Percentiles rank a stretch among this genome's conserved stretches.
phyloP scores from a whole-genome alignment of 2,797 vertebrate species.

The Protonibea diacanthus region DNA sequence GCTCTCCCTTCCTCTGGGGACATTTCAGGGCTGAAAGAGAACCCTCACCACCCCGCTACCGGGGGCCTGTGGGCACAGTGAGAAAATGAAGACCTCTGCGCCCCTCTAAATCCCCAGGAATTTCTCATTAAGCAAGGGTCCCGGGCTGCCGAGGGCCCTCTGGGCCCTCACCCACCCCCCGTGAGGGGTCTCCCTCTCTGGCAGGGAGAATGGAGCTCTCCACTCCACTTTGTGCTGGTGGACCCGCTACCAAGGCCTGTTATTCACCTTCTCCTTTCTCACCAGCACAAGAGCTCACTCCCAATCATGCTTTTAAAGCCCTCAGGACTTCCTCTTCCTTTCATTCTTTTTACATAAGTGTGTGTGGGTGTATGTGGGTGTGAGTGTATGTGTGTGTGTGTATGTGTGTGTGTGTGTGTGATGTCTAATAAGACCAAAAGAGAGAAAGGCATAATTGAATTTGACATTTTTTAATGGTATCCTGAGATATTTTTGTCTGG shows the following conservation, averaged over 20 bases:
- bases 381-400: slow-evolving; percentile 64
- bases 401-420: slow-evolving; percentile 57
- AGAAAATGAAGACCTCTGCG: slow-evolving; percentile 91
- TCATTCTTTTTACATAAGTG: slow-evolving; percentile 74
- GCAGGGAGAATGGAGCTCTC: slow-evolving; percentile 79
- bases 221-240: slow-evolving; percentile 80
- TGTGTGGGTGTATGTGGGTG: slow-evolving; percentile 58
- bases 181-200: slow-evolving; percentile 79
- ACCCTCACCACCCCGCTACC: slow-evolving; percentile 70
- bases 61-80: slow-evolving; percentile 84
- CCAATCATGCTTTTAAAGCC: slow-evolving; percentile 81
- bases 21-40: slow-evolving; percentile 79
- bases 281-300: slow-evolving; percentile 79
- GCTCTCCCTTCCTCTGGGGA: slow-evolving; percentile 75
- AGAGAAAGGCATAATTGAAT: slow-evolving; percentile 79
- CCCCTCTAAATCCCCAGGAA: slow-evolving; percentile 88
- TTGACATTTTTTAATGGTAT: slow-evolving; percentile 81
- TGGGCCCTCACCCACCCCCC: slow-evolving; percentile 68
- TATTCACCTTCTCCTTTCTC: slow-evolving; percentile 84
- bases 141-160: slow-evolving; percentile 77
- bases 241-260: slow-evolving; percentile 72
- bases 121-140: slow-evolving; percentile 88
- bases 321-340: slow-evolving; percentile 85
- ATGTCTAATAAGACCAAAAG: slow-evolving; percentile 60
- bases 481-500: slow-evolving; percentile 75